These are phyloP conservation scores for Ornithoptera priamus DNA, from an alignment of 2,888 invertebrate genomes.

Conservation along the genomic window DNA sequence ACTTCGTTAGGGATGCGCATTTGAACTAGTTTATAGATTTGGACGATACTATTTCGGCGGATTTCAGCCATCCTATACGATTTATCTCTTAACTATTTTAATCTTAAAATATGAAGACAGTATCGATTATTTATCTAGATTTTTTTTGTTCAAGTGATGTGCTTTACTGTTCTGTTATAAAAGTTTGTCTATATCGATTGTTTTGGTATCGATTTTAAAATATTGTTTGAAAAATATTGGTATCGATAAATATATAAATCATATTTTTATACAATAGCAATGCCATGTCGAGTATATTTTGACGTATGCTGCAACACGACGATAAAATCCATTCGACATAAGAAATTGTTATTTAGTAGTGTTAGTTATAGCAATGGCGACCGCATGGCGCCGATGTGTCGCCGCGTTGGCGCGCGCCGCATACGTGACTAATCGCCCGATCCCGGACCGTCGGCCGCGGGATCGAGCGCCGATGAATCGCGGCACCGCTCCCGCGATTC, in stretches of 20 bases:
- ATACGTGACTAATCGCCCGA: slow-evolving; percentile 52
- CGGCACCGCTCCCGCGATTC: slow-evolving; percentile 12
- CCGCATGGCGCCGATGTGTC: slow-evolving; percentile 48
- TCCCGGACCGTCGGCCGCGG: slow-evolving; percentile 38
- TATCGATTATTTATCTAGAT: too few relatives aligned
- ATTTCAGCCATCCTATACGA: too few relatives aligned
- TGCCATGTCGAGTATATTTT: neutral
- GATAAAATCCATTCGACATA: slow-evolving; percentile 38
- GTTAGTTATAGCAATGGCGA: slow-evolving; percentile 39
- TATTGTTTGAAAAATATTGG: too few relatives aligned
- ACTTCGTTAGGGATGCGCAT: neutral
- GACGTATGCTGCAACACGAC: slow-evolving; percentile 4
- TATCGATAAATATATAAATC: too few relatives aligned
- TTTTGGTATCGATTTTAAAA: too few relatives aligned
- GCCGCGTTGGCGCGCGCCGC: slow-evolving; percentile 46
- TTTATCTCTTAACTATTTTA: too few relatives aligned
- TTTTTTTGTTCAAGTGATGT: too few relatives aligned
- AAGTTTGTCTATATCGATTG: too few relatives aligned
- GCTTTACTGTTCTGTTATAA: too few relatives aligned
- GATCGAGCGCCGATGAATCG: slow-evolving; percentile 13
- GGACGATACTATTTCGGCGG: too few relatives aligned
- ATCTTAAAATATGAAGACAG: too few relatives aligned
- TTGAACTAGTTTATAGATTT: neutral
- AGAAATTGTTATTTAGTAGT: slow-evolving; percentile 39
- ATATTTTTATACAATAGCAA: too few relatives aligned